phyloP scores from a whole-genome alignment of 92 coral and sea anemone genomes.

The Zoanthus sansibaricus region DNA sequence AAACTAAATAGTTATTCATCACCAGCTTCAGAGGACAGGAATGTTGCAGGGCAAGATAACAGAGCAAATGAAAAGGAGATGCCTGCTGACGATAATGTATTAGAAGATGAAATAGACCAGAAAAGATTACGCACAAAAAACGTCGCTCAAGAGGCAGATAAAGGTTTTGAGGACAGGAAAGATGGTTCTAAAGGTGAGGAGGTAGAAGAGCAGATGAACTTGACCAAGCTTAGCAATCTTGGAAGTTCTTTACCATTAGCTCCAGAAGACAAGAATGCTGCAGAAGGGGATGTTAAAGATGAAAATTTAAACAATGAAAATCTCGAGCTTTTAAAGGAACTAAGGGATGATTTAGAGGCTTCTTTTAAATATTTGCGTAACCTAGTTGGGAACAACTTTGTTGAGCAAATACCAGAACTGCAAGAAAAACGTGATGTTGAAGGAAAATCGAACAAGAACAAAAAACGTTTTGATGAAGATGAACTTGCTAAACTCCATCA shows the following conservation, averaged over 20 bases:
- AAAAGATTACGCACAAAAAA: background rate
- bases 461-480: conserved; percentile 17
- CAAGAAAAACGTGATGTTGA: conserved; percentile 21
- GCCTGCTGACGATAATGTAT: no score
- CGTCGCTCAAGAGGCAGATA: background rate
- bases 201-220: background rate
- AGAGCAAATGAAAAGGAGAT: background rate
- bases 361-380: conserved; percentile 72
- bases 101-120: background rate
- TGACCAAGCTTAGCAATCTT: background rate
- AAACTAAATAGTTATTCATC: background rate
- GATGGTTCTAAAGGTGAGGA: background rate
- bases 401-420: conserved; percentile 85
- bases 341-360: conserved; percentile 63
- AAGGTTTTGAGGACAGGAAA: background rate
- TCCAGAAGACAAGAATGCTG: background rate
- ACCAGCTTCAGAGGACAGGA: background rate
- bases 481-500: conserved; percentile 37
- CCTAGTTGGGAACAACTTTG: conserved; percentile 86
- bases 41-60: background rate
- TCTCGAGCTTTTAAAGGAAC: conserved; percentile 27
- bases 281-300: background rate
- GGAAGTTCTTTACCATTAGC: background rate
- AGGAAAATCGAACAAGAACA: background rate
- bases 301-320: conserved; percentile 25